Base-by-base conservation (phyloP, 2,113 vertebrate genomes). In the Oceanodroma tethys region DNA sequence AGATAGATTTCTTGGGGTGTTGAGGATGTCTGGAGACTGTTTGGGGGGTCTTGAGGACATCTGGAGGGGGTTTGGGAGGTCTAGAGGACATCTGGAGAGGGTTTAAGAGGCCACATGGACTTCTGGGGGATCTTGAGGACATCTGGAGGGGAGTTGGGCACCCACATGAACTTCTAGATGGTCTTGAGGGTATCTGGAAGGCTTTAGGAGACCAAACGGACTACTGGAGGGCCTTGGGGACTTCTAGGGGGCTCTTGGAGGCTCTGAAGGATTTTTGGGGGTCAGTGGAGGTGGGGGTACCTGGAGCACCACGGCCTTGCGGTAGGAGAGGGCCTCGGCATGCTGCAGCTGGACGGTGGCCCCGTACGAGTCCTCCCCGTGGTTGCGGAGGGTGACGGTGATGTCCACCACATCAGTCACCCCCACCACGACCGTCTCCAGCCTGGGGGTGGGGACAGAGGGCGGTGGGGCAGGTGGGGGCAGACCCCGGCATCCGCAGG, bases 321-420 rank as follows among this genome's bases (percentile, higher is more conserved):
- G 98, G 59, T 97, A 99, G 47, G 99, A 99, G 55, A 99, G 93
- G 23, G 97, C 98, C 2, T 70, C 79, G 11, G 98, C 98, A 75
- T 99, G 98, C 16, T 92, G 96, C 60, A 99, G 97, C 34, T 47
- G 91, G 38, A 99, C 83, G 5, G 23, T 58, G 12, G 97, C 97
- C 86, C 98, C 97, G 63, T 99, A 99, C 19, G 98, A 98, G 93
- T 99, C 98, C 86, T 99, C 99, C 1, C 95, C 98, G 2, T 62
- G 96, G 86, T 99, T 99, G 92, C 96, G 95, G 74, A 99, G 82
- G 10, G 90, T 97, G n/a, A 98, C 97, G 1, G 95, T 98, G 45
- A 98, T 58, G 8, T 98, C 75, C 76, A 99, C 40, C 43, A 98
- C 97, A 7, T 97, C 96, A 80, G 97, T 97, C 52, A 98, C 98